Percentiles rank a stretch among this genome's conserved stretches.
phyloP scores from a whole-genome alignment of 1,140 invertebrate genomes.

The Antheraea pernyi region DNA sequence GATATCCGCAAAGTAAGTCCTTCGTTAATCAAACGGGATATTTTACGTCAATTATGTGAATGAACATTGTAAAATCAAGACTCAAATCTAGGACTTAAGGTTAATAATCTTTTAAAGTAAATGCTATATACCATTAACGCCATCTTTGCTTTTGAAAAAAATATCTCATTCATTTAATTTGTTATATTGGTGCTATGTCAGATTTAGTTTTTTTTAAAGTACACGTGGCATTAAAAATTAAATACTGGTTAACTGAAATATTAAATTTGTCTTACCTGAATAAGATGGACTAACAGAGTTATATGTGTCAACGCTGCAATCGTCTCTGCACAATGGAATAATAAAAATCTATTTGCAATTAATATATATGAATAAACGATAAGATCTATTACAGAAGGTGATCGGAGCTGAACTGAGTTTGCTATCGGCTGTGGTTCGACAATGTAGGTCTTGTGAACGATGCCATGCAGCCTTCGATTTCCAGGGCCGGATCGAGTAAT shows the following conservation, averaged over 20 bases:
- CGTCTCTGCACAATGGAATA: neutral
- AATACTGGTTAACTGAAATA: neutral
- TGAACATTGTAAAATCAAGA: too few species aligned
- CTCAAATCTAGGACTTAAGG: too few species aligned
- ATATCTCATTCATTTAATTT: too few species aligned
- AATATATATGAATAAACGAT: neutral
- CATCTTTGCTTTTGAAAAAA: too few species aligned
- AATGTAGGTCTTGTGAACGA: slow-evolving; percentile 63
- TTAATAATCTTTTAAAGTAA: too few species aligned
- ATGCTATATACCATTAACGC: too few species aligned
- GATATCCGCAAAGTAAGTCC: too few species aligned
- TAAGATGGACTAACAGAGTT: neutral
- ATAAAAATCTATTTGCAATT: neutral
- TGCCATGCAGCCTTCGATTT: slow-evolving; percentile 51
- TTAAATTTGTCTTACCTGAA: neutral
- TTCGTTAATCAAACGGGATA: too few species aligned
- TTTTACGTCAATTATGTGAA: too few species aligned
- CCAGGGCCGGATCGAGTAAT: slow-evolving; percentile 40
- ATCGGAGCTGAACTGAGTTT: slow-evolving; percentile 51
- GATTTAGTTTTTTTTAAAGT: neutral
- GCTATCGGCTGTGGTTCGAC: slow-evolving; percentile 50
- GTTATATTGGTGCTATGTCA: too few species aligned
- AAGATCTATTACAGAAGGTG: slow-evolving; percentile 34
- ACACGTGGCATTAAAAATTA: neutral
- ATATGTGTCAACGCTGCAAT: neutral